Evolutionary conservation across 2,888 invertebrate genomes (phyloP), one percentile per base, ranked within the genome.

Genomic region (Diabrotica balteata): DNA sequence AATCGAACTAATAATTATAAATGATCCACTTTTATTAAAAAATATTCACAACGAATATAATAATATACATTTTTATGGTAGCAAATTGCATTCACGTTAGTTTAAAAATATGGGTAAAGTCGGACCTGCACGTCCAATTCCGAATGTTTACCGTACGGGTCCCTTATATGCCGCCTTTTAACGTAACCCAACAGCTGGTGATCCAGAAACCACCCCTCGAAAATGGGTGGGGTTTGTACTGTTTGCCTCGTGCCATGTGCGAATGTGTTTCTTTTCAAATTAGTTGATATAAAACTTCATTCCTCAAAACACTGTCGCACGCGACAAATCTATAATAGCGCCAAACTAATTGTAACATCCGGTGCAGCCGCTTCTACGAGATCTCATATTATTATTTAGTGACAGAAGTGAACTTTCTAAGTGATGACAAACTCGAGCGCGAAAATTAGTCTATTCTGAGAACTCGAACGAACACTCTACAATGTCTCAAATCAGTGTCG

Each of bases 401-500:
- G 68, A 53, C 60, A 66, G 51, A 32, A 52, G 67, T 55, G 67
- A 71, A 63, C 63, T 66, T 63, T 50, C 60, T 68, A 70, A 72
- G 72, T 72, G 72, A 72, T 72, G 72, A 72, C 69, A 69, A 67
- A 69, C 62, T 46, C 62, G 54, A 52, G 10, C 55, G 68, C 63
- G 52, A 67, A 47, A 22, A 11, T 55, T 54, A 63, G 59, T 59
- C 63, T 59, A 47, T 58, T 59, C 59, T 59, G 49, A 58, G 63
- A 60, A 64, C 49, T 32, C 9, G 22, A 62, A n/a, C 46, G 49
- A 47, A 53, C 63, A 47, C 44, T 49, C 59, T 53, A 65, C 69
- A 46, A 79, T 79, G 79, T 76, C 79, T 58, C 76, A 88, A 72
- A 85, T 88, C 76, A 87, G 87, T 80, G 87, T 88, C 71, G 88